A percentile compares a stretch with the other conserved stretches of the same genome.
Conservation (phyloP, 2,888 invertebrate genomes). For the Craniophora ligustri region DNA sequence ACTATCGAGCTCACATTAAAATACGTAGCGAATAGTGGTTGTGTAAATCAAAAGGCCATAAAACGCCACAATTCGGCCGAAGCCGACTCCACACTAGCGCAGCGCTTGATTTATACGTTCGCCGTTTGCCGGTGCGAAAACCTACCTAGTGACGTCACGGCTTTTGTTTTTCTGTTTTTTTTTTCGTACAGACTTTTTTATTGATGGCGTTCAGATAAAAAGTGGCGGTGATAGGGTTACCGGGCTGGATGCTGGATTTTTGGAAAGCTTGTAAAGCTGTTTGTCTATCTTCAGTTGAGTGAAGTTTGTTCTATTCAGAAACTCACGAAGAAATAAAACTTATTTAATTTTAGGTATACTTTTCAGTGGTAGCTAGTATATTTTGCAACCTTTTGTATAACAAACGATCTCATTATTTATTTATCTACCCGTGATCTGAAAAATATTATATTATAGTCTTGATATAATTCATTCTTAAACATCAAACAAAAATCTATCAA, state of each 20-base stretch:
- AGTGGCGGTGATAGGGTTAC: conserved; percentile 76
- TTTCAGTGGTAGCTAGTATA: no score
- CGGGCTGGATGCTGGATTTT: conserved; percentile 29
- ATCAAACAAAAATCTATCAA: conserved; percentile 17
- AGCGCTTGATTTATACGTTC: conserved; percentile 83
- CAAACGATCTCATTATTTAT: no score
- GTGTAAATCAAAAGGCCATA: conserved; percentile 83
- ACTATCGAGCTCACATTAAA: conserved; percentile 68
- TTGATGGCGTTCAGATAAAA: conserved; percentile 86
- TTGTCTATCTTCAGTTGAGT: neutral
- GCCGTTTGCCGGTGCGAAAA: conserved; percentile 82
- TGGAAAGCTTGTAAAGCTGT: conserved; percentile 13
- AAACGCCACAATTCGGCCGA: conserved; percentile 77
- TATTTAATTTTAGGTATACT: no score
- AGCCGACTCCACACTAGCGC: conserved; percentile 82
- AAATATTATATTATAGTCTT: neutral
- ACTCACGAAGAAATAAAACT: no score
- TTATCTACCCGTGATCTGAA: no score
- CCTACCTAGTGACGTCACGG: conserved; percentile 86
- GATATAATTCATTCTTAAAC: neutral
- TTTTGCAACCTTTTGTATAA: no score
- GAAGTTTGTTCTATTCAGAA: neutral
- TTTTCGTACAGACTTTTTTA: conserved; percentile 73
- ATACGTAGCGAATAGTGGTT: conserved; percentile 70
- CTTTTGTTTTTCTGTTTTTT: conserved; percentile 72